phyloP scores from a whole-genome alignment of 2,888 invertebrate species.

The Therioaphis trifolii region DNA sequence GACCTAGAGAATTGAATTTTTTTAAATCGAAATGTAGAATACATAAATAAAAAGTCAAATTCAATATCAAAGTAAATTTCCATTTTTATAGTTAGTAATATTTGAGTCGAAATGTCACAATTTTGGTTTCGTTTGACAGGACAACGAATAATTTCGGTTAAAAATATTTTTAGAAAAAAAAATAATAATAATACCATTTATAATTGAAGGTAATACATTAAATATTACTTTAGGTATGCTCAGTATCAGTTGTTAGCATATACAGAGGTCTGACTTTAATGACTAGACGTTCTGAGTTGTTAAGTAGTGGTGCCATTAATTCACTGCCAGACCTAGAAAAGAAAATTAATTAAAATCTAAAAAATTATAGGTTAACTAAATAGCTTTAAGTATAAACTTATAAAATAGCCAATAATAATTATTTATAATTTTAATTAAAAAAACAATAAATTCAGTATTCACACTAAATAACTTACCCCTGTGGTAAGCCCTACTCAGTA shows the following conservation, averaged over 20 bases:
- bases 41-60: constrained; percentile 5
- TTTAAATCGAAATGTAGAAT: constrained; percentile 16
- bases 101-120: constrained; percentile 38
- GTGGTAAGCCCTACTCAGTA: constrained; percentile 72
- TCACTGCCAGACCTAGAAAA: constrained; percentile 51
- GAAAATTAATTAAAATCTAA: background rate
- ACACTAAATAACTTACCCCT: constrained; percentile 30
- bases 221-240: constrained; percentile 35
- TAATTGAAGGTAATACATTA: constrained; percentile 34
- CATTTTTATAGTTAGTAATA: constrained; percentile 21
- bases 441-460: background rate
- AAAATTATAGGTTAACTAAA: background rate
- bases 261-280: constrained; percentile 61
- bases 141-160: constrained; percentile 39
- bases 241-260: constrained; percentile 42
- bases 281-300: constrained; percentile 54
- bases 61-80: constrained; percentile 8
- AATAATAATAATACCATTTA: background rate
- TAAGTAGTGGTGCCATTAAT: constrained; percentile 59
- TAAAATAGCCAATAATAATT: too few species aligned
- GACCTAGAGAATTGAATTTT: background rate
- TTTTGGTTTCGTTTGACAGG: constrained; percentile 37
- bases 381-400: background rate
- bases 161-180: constrained; percentile 1
- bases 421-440: too few species aligned